Evolutionary conservation across 64 coral and sea anemone genomes (phyloP).

Genomic region (Dendrophyllia cribrosa): DNA sequence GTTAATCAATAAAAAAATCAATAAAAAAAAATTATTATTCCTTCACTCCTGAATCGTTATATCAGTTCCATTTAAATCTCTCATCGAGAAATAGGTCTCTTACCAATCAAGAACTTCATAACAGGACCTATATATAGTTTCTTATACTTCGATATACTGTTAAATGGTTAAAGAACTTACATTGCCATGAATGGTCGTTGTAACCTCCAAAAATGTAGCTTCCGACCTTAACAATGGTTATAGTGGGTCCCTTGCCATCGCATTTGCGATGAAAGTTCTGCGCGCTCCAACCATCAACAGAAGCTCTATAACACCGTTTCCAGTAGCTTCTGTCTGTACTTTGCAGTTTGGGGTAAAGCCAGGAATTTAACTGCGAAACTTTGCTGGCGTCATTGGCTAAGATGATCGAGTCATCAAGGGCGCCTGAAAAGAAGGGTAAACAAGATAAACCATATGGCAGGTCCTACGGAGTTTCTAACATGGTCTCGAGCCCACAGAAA

Average conservation of each 20-base stretch:
- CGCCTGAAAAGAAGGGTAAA: background rate
- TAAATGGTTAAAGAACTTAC: no score
- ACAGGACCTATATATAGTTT: no score
- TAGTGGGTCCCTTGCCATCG: conserved; percentile 37
- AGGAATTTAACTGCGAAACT: background rate
- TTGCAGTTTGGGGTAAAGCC: background rate
- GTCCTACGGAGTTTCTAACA: no score
- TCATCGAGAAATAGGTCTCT: no score
- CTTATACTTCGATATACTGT: no score
- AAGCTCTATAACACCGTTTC: conserved; percentile 25
- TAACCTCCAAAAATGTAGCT: conserved; percentile 62
- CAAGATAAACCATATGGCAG: background rate
- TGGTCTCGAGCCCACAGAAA: no score
- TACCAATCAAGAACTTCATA: no score
- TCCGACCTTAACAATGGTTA: conserved; percentile 35
- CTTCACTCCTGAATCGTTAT: no score
- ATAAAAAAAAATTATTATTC: no score
- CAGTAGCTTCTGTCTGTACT: conserved; percentile 18
- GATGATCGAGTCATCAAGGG: conserved; percentile 24
- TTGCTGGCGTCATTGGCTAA: background rate
- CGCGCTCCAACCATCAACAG: background rate
- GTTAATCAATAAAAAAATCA: no score
- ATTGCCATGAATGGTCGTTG: conserved; percentile 32
- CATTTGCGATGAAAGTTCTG: conserved; percentile 33
- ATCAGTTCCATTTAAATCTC: no score